Percentiles rank a stretch among this genome's conserved stretches.
These are phyloP conservation scores for Tortricodes alternella DNA, from an alignment of 2,888 invertebrate species.

Conservation along the genomic window DNA sequence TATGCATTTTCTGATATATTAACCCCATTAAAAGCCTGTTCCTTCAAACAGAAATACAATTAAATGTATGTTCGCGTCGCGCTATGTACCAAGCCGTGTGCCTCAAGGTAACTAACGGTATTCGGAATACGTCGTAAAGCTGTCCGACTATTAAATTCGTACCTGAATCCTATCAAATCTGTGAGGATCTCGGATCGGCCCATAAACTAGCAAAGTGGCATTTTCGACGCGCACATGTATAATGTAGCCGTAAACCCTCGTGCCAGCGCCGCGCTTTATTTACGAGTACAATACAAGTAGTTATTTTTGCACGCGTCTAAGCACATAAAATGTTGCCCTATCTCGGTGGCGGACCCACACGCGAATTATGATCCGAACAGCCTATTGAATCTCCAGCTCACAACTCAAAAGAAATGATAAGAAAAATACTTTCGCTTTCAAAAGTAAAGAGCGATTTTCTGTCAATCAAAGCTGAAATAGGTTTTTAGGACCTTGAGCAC, in stretches of 20 bases:
- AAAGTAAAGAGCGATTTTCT: no score
- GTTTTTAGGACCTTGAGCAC: no score
- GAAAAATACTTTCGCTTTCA: no score
- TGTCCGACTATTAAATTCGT: slow-evolving; percentile 2
- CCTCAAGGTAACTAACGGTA: background rate
- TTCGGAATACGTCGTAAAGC: background rate
- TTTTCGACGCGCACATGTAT: background rate
- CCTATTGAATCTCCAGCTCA: no score
- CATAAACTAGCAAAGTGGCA: slow-evolving; percentile 12
- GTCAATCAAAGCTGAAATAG: no score
- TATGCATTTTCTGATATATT: slow-evolving; percentile 14
- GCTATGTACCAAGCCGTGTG: no score
- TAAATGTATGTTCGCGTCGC: background rate
- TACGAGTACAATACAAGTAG: no score
- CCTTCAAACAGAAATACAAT: background rate
- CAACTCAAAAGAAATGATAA: no score
- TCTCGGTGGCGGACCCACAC: no score
- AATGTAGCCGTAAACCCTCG: background rate
- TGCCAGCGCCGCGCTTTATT: background rate
- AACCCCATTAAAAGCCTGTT: slow-evolving; percentile 1
- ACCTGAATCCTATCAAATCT: slow-evolving; percentile 11
- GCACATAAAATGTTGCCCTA: no score
- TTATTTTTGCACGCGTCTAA: no score
- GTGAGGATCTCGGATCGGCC: background rate
- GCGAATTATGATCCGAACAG: no score